phyloP scores from a whole-genome alignment of 2,888 invertebrate genomes.

The Lepidonotus clava region DNA sequence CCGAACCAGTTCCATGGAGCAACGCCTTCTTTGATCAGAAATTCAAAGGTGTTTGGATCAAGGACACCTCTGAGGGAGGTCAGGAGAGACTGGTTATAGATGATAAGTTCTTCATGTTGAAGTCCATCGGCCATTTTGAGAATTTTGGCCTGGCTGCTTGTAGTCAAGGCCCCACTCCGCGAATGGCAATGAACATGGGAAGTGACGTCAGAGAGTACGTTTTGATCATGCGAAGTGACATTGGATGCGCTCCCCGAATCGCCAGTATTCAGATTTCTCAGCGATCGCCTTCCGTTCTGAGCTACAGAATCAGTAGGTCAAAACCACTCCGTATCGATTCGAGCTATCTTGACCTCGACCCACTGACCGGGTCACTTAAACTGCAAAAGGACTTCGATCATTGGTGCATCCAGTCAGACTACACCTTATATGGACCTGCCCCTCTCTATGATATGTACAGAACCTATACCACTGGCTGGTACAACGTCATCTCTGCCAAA shows the following conservation, averaged over 20 bases:
- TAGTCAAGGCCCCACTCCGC: not conserved
- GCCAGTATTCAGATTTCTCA: not conserved
- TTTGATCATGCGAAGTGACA: not conserved
- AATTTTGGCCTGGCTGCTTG: not conserved
- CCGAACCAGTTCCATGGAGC: not conserved
- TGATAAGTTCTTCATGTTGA: not conserved
- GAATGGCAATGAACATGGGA: not conserved
- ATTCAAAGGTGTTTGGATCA: conserved; percentile 7
- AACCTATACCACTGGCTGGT: not conserved
- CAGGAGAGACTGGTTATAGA: not conserved
- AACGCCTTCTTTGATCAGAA: not conserved
- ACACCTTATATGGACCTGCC: not conserved
- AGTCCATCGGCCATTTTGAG: not conserved
- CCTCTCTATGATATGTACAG: not conserved
- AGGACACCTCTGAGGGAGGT: not conserved
- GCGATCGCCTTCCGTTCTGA: not conserved
- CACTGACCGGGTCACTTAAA: not conserved
- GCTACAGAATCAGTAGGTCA: not conserved
- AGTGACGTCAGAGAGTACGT: not conserved
- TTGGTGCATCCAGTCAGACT: conserved; percentile 5
- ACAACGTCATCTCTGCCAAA: not conserved
- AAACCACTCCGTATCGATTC: not conserved
- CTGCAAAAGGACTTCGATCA: not conserved
- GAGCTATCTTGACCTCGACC: not conserved
- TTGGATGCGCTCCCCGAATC: not conserved